These are phyloP conservation scores for Acleris holmiana DNA, from an alignment of 2,888 invertebrate genomes.

Conservation along the genomic window DNA sequence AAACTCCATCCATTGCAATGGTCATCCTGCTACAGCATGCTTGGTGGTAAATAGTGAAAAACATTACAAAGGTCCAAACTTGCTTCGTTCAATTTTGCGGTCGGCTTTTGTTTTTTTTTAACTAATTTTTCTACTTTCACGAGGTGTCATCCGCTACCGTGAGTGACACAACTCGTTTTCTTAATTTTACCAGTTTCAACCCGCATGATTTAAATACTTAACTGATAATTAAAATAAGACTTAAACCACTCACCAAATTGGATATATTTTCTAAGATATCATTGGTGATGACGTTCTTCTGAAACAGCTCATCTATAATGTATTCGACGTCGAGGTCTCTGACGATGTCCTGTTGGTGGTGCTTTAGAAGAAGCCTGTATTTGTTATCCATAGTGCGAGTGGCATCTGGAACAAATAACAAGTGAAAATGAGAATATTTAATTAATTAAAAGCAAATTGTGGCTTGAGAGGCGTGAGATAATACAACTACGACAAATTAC, in stretches of 20 bases:
- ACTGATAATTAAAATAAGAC: neutral
- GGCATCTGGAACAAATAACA: slow-evolving; percentile 60
- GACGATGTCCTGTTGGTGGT: slow-evolving; percentile 71
- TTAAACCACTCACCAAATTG: slow-evolving; percentile 55
- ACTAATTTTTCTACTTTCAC: too few species aligned
- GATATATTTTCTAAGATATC: slow-evolving; percentile 67
- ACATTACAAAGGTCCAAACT: too few species aligned
- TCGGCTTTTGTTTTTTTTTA: too few species aligned
- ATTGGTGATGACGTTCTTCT: slow-evolving; percentile 65
- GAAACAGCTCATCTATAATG: slow-evolving; percentile 75
- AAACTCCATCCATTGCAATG: too few species aligned
- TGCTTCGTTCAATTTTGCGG: too few species aligned
- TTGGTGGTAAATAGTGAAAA: too few species aligned
- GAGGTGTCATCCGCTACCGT: too few species aligned
- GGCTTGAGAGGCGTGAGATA: neutral
- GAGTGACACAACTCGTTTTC: too few species aligned
- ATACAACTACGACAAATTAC: too few species aligned
- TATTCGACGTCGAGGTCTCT: slow-evolving; percentile 75
- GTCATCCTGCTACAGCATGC: too few species aligned
- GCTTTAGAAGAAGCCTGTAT: slow-evolving; percentile 66
- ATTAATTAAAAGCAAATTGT: neutral
- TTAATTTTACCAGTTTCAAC: too few species aligned
- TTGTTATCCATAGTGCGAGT: slow-evolving; percentile 67
- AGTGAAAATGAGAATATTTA: neutral
- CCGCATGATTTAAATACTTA: too few species aligned